phyloP scores from a whole-genome alignment of 1,140 invertebrate species.

The Diorhabda elongata region DNA sequence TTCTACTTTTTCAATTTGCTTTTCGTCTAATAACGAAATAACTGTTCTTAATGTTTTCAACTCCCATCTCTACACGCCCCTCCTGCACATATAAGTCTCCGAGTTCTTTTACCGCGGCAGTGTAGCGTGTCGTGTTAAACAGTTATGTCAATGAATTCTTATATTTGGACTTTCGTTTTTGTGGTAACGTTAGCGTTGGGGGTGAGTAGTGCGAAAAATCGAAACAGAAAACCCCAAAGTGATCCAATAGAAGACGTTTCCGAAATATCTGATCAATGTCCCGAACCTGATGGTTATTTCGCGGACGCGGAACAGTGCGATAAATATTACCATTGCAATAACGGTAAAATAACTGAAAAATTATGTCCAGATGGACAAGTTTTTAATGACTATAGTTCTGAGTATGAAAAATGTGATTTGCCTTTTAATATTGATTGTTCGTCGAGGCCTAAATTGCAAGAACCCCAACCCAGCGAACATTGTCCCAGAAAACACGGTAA shows the following conservation, averaged over 20 bases:
- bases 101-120: background rate
- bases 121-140: background rate
- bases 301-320: slow-evolving; percentile 84
- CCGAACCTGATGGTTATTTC: slow-evolving; percentile 79
- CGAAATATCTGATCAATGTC: slow-evolving; percentile 62
- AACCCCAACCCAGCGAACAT: slow-evolving; percentile 65
- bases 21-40: no score
- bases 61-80: background rate
- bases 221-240: slow-evolving; percentile 7
- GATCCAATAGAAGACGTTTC: slow-evolving; percentile 25
- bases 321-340: slow-evolving; percentile 82
- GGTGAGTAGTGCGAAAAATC: slow-evolving; percentile 4
- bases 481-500: slow-evolving; percentile 77
- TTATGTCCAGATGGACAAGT: slow-evolving; percentile 88
- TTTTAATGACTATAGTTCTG: slow-evolving; percentile 79
- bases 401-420: slow-evolving; percentile 82
- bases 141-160: background rate
- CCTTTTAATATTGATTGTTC: slow-evolving; percentile 82
- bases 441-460: slow-evolving; percentile 68
- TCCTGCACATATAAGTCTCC: slow-evolving; percentile 7
- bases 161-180: slow-evolving; percentile 3
- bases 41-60: background rate
- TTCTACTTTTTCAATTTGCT: no score
- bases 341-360: slow-evolving; percentile 67
- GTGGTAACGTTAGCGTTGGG: background rate